These are phyloP conservation scores for Clarias fuscus DNA, from an alignment of 2,797 vertebrate genomes.

Conservation along the genomic window DNA sequence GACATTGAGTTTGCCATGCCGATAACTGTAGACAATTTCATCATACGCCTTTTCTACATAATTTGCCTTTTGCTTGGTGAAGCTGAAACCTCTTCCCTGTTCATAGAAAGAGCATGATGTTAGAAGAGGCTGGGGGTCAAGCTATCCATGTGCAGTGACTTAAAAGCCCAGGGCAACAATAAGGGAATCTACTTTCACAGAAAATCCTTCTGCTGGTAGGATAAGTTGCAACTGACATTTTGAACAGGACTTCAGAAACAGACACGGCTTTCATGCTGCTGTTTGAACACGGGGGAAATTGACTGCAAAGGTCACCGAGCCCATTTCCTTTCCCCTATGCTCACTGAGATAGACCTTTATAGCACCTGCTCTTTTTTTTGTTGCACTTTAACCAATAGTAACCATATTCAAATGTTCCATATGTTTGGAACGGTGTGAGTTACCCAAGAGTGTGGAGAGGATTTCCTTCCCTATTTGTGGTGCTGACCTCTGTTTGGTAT, in stretches of 20 bases:
- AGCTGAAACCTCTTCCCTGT: constrained; percentile 21
- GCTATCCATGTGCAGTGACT: constrained; percentile 71
- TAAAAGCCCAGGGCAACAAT: constrained; percentile 59
- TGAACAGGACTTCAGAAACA: constrained; percentile 80
- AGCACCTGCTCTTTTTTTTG: constrained; percentile 48
- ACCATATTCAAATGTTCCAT: constrained; percentile 67
- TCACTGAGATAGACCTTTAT: constrained; percentile 73
- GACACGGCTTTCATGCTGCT: constrained; percentile 82
- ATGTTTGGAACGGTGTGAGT: constrained; percentile 55
- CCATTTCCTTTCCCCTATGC: constrained; percentile 73
- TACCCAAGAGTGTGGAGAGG: constrained; percentile 51
- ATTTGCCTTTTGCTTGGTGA: constrained; percentile 4
- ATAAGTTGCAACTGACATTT: constrained; percentile 88
- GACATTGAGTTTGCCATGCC: not conserved
- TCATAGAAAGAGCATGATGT: constrained; percentile 30
- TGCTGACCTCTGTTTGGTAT: constrained; percentile 38
- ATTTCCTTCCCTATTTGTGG: constrained; percentile 36
- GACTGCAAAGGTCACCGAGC: constrained; percentile 82
- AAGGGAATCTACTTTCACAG: constrained; percentile 76
- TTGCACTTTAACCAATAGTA: constrained; percentile 69
- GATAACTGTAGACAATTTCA: constrained; percentile 24
- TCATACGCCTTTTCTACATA: constrained; percentile 20
- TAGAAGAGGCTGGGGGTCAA: constrained; percentile 57
- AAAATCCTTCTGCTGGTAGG: constrained; percentile 74
- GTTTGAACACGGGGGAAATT: constrained; percentile 83